Base-by-base conservation (phyloP, 2,797 vertebrate genomes). In the Hydrolagus colliei region DNA sequence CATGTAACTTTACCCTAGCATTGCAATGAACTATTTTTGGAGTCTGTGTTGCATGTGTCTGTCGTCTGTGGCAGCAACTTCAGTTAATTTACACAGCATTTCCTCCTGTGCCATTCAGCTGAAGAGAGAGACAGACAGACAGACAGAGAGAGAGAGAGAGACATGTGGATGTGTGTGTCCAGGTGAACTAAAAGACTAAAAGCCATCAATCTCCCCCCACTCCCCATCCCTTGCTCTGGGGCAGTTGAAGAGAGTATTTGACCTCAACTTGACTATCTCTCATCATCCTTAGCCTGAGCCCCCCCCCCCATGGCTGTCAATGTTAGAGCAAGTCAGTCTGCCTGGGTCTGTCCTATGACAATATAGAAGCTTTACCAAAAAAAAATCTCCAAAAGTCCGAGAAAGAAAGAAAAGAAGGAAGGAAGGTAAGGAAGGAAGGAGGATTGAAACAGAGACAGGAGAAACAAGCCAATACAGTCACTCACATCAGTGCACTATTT, bases 251-350 rank as follows among this genome's bases (percentile, higher is more conserved):
- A 76, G 8, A 0, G 87, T 14, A 72, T 88, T 22, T 87, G 88
- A 87, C 89, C 89, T 89, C 88, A 87, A 22, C 1, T 10, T 63
- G 75, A 87, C 86, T 67, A 86, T 72, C 76, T 72, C 76, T 86
- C 88, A 72, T 88, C 41, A 1, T 73, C 73, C 32, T 52, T 84
- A 27, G 16, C 79, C 41, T 68, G 35, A 20, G 79, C 79, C 27
- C 27, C 27, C 27, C 27, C 27, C 65, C 79, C 22, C 41, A 9
- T 67, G 63, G 79, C 79, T 84, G 63, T 10, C 41, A 18, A 22
- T 68, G 27, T 73, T 0, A 1, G 77, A 86, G 22, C 22, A 20
- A 62, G 86, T 72, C 87, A 87, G 87, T 87, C 88, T 87, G 87
- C 78, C 87, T 4, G 75, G 0, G 63, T 41, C 65, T 86, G 86